Percentiles rank a stretch among this genome's conserved stretches.
Evolutionary conservation across 2,888 invertebrate species (phyloP).

Genomic region (Apamea anceps): DNA sequence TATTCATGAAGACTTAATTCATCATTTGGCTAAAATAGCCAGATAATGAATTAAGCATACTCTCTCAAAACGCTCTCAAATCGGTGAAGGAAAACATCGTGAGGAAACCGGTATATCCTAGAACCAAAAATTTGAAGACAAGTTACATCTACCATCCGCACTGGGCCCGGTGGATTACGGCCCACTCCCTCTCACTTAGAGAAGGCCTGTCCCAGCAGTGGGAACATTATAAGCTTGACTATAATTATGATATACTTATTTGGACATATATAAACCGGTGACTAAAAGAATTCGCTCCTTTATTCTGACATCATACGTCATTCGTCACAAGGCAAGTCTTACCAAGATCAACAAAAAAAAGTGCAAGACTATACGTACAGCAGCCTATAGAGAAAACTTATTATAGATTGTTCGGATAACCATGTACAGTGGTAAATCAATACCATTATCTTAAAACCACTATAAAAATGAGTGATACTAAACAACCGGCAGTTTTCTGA

Average conservation of each 20-base stretch:
- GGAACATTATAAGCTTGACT: too few relatives aligned
- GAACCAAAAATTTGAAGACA: too few relatives aligned
- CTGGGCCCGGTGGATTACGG: too few relatives aligned
- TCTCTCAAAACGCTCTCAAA: too few relatives aligned
- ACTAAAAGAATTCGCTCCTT: neutral
- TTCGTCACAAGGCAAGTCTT: neutral
- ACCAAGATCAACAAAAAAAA: slow-evolving; percentile 6
- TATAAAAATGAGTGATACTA: slow-evolving; percentile 87
- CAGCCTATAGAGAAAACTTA: slow-evolving; percentile 70
- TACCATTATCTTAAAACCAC: slow-evolving; percentile 89
- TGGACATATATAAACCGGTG: neutral
- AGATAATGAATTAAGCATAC: too few relatives aligned
- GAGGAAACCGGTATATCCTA: too few relatives aligned
- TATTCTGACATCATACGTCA: slow-evolving; percentile 3
- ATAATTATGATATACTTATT: neutral
- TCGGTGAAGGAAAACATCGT: too few relatives aligned
- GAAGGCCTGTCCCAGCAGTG: too few relatives aligned
- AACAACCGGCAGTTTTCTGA: slow-evolving; percentile 80
- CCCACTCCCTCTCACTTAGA: too few relatives aligned
- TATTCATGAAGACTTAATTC: neutral
- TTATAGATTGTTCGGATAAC: slow-evolving; percentile 81
- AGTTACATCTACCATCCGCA: too few relatives aligned
- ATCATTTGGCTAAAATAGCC: neutral
- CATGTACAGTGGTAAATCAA: slow-evolving; percentile 86
- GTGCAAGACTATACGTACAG: slow-evolving; percentile 18